Percentiles rank a stretch among this genome's conserved stretches.
Conservation (phyloP, 64 coral and sea anemone genomes). For the Pachyseris speciosa region DNA sequence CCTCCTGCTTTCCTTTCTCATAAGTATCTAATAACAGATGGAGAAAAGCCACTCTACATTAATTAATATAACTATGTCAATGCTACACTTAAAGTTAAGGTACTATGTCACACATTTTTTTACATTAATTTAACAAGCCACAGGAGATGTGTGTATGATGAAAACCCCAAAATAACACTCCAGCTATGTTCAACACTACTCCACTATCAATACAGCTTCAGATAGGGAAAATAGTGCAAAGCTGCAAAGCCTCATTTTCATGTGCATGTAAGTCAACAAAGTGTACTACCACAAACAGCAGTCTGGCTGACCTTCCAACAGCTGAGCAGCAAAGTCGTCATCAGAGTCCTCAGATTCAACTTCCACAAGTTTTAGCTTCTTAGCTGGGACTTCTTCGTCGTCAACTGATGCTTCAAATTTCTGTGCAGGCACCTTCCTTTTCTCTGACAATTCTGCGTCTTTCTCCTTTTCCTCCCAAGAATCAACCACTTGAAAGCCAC, state of each 20-base stretch:
- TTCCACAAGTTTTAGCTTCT: slow-evolving; percentile 34
- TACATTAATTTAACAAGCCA: no score
- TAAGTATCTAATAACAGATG: slow-evolving; percentile 57
- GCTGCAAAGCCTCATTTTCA: not conserved
- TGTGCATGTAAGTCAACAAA: no score
- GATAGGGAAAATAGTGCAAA: no score
- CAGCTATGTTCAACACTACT: no score
- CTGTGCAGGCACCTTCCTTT: not conserved
- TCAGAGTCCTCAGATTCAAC: slow-evolving; percentile 65
- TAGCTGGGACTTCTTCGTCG: slow-evolving; percentile 12
- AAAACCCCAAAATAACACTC: no score
- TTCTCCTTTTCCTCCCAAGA: slow-evolving; percentile 21
- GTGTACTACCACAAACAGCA: not conserved
- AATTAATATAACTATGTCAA: not conserved
- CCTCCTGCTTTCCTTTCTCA: slow-evolving; percentile 70
- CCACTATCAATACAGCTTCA: no score
- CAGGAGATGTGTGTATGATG: no score
- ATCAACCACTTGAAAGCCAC: slow-evolving; percentile 68
- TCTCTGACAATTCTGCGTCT: slow-evolving; percentile 14
- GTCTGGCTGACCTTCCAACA: slow-evolving; percentile 70
- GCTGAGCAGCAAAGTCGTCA: slow-evolving; percentile 88
- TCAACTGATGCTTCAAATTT: not conserved
- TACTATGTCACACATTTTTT: no score
- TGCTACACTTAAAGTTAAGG: no score
- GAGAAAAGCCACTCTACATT: not conserved